These are phyloP conservation scores for Penaeus indicus DNA, from an alignment of 1,140 invertebrate genomes.

Conservation along the genomic window DNA sequence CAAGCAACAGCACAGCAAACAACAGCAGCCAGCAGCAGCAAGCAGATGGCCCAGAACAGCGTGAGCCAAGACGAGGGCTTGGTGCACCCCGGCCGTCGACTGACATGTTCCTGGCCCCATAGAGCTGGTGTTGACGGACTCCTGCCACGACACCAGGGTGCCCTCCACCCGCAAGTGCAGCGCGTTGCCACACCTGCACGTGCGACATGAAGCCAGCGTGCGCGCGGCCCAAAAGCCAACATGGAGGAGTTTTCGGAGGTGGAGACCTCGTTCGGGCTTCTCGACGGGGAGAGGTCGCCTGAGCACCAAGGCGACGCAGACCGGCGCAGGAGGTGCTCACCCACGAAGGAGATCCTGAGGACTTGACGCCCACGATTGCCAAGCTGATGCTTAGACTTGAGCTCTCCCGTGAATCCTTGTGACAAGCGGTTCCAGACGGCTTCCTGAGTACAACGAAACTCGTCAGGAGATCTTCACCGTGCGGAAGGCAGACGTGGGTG, in stretches of 20 bases:
- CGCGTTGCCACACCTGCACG: conserved; percentile 61
- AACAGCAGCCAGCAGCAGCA: conserved; percentile 51
- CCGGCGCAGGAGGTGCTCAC: conserved; percentile 73
- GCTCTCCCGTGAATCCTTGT: conserved; percentile 84
- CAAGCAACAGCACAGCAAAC: conserved; percentile 64
- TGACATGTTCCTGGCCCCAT: conserved; percentile 76
- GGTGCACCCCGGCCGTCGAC: conserved; percentile 80
- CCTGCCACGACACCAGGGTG: conserved; percentile 26
- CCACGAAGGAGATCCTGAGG: conserved; percentile 37
- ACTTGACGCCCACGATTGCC: conserved; percentile 36
- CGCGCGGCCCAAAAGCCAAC: conserved; percentile 56
- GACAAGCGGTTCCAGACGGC: conserved; percentile 82
- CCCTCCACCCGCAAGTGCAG: conserved; percentile 46
- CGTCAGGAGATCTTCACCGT: conserved; percentile 93
- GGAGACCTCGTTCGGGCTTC: conserved; percentile 87
- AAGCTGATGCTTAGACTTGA: conserved; percentile 86
- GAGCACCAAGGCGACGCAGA: conserved; percentile 83
- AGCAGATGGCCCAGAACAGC: conserved; percentile 69
- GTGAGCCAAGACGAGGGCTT: conserved; percentile 70
- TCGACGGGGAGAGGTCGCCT: conserved; percentile 79
- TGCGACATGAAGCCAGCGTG: conserved; percentile 57
- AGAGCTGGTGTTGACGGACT: conserved; percentile 68
- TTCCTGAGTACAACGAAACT: conserved; percentile 88
- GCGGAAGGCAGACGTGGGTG: conserved; percentile 78
- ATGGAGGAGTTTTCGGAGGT: conserved; percentile 76